Evolutionary conservation across 2,797 vertebrate genomes (phyloP).

Genomic region (Eupleurogrammus muticus): DNA sequence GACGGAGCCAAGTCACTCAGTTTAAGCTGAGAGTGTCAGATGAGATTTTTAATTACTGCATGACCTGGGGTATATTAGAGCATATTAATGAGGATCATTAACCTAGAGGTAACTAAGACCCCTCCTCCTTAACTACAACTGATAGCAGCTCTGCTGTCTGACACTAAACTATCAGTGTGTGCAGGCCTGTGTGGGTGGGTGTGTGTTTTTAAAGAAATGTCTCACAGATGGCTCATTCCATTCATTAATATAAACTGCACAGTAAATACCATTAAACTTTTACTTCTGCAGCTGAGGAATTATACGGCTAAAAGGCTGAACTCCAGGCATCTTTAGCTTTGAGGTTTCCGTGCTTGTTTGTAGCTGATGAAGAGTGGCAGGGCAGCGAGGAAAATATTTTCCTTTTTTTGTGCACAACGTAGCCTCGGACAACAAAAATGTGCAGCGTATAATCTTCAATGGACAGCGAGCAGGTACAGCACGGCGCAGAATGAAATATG

Average conservation of each 20-base stretch:
- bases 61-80: slow-evolving; percentile 89
- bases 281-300: slow-evolving; percentile 42
- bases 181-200: slow-evolving; percentile 4
- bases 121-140: slow-evolving; percentile 88
- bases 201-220: slow-evolving; percentile 8
- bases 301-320: slow-evolving; percentile 41
- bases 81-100: slow-evolving; percentile 91
- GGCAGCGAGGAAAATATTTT: slow-evolving; percentile 16
- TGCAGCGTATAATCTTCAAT: slow-evolving; percentile 3
- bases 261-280: slow-evolving; percentile 53
- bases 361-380: slow-evolving; percentile 27
- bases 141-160: slow-evolving; percentile 79
- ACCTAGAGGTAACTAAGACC: slow-evolving; percentile 90
- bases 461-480: slow-evolving; percentile 21
- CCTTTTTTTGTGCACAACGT: slow-evolving; percentile 20
- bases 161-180: slow-evolving; percentile 47
- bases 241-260: slow-evolving; percentile 36
- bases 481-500: slow-evolving; percentile 31
- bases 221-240: slow-evolving; percentile 30
- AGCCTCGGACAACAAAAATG: slow-evolving; percentile 17
- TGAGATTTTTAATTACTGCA: slow-evolving; percentile 91
- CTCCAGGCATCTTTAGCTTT: slow-evolving; percentile 27
- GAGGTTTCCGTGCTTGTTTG: slow-evolving; percentile 31
- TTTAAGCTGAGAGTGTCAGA: slow-evolving; percentile 82
- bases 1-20: slow-evolving; percentile 74